These are phyloP conservation scores for Silurus asotus DNA, from an alignment of 2,113 vertebrate genomes.

Conservation along the genomic window DNA sequence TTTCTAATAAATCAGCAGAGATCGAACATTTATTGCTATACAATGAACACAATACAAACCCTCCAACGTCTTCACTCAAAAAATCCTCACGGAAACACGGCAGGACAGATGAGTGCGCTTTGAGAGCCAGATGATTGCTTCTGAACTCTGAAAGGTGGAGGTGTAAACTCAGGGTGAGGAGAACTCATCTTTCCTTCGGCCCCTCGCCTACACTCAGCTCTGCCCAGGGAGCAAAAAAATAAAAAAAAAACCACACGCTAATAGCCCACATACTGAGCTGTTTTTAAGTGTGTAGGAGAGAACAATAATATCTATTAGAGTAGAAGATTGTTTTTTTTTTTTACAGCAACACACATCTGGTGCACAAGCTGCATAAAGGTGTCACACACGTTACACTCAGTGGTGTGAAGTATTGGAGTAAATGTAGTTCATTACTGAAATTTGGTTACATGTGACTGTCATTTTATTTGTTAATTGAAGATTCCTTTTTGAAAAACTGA, in stretches of 20 bases:
- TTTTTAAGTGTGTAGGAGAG: neutral
- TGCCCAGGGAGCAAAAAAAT: neutral
- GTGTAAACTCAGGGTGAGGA: neutral
- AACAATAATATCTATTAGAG: neutral
- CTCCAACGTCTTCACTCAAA: neutral
- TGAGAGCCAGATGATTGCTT: neutral
- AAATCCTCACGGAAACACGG: neutral
- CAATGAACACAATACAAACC: neutral
- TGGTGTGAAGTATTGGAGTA: too few relatives aligned
- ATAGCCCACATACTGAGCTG: neutral
- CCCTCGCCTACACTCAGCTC: neutral
- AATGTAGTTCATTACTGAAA: too few relatives aligned
- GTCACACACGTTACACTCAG: too few relatives aligned
- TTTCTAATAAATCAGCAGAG: neutral
- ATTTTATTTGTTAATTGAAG: too few relatives aligned
- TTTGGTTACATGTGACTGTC: too few relatives aligned
- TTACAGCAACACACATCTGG: neutral
- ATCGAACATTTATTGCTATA: neutral
- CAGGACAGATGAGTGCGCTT: neutral
- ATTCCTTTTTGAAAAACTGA: too few relatives aligned
- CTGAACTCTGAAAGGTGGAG: neutral
- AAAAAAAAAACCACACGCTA: neutral
- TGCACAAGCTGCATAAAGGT: neutral
- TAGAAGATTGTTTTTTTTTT: neutral
- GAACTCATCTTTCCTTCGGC: neutral